Base-by-base conservation (phyloP, 2,797 vertebrate genomes). In the Toxotes lorentzi region DNA sequence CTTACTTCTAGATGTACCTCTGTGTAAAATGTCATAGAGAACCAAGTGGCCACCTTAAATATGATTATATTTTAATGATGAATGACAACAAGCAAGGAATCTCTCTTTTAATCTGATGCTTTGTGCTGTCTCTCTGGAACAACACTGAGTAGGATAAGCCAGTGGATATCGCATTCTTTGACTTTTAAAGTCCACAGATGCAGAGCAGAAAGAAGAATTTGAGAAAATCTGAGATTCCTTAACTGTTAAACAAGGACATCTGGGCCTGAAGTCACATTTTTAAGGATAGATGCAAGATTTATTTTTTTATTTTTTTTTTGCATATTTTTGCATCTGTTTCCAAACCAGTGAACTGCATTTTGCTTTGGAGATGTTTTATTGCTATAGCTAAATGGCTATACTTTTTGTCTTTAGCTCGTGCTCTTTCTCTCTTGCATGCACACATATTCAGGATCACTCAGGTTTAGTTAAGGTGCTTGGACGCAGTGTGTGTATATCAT, bases 311-410 rank as follows among this genome's bases (percentile, higher is more conserved):
- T 51, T 19, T 17, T 14, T 38, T 74, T 84, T 51, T 66, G 54
- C 54, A 86, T 79, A 71, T 71, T 76, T 82, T 78, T 80, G 23
- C 77, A 83, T 85, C 9, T 62, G 10, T 76, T 86, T 83, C 70
- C 53, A 76, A 81, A 71, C 16, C 70, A 73, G 13, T 54, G 65
- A 70, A n/a, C 56, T 54, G 60, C 30, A 24, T 67, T 72, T 70
- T 35, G 34, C 77, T 67, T 74, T 56, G 17, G 48, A 66, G 24
- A 40, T 64, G 51, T 69, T 79, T 77, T 73, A 75, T 51, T 76
- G 27, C 70, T 0, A 17, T 27, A 10, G 32, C 73, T 71, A 23
- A 0, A 17, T 27, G 12, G 32, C 73, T 71, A 23, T n/a, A 17
- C 32, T 74, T 66, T 76, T 66, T 82, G 4, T 78, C 70, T 72